These are phyloP conservation scores for Tragelaphus strepsiceros DNA, from an alignment of 2,113 vertebrate species.

Conservation along the genomic window DNA sequence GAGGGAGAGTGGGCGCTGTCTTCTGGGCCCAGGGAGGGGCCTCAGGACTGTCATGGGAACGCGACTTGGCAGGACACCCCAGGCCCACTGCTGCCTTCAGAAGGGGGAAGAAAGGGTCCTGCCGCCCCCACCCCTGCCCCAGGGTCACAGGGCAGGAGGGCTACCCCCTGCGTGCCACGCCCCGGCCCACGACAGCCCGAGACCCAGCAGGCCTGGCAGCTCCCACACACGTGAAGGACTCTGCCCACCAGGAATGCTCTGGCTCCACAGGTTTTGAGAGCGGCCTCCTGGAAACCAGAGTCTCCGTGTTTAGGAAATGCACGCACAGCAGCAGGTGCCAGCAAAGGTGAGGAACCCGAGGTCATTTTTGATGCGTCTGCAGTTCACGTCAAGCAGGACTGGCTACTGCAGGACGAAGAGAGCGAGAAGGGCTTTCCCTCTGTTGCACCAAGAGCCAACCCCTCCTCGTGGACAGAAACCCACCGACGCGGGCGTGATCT, in stretches of 20 bases:
- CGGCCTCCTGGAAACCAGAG: neutral
- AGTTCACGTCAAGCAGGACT: neutral
- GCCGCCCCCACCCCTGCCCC: fast-evolving
- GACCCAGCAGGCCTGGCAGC: neutral
- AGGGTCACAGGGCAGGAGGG: neutral
- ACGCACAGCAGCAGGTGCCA: neutral
- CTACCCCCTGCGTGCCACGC: neutral
- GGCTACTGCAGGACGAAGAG: neutral
- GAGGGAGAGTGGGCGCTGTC: fast-evolving
- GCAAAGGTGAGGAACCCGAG: neutral
- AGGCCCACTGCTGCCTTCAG: neutral
- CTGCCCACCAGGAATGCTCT: fast-evolving
- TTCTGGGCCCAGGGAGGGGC: too few species aligned
- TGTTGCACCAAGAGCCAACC: neutral
- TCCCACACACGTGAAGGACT: fast-evolving
- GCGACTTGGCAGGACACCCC: fast-evolving
- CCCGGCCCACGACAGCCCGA: fast-evolving
- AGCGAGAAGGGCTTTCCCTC: neutral
- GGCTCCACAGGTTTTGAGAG: neutral
- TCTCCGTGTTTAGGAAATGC: neutral
- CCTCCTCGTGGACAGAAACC: neutral
- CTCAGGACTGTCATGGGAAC: fast-evolving
- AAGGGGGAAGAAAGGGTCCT: neutral
- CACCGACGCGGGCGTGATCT: fast-evolving
- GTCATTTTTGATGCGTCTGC: fast-evolving